A percentile compares a stretch with the other conserved stretches of the same genome.
Conservation (phyloP, 2,797 vertebrate genomes). For the Thripadectes ignobilis region DNA sequence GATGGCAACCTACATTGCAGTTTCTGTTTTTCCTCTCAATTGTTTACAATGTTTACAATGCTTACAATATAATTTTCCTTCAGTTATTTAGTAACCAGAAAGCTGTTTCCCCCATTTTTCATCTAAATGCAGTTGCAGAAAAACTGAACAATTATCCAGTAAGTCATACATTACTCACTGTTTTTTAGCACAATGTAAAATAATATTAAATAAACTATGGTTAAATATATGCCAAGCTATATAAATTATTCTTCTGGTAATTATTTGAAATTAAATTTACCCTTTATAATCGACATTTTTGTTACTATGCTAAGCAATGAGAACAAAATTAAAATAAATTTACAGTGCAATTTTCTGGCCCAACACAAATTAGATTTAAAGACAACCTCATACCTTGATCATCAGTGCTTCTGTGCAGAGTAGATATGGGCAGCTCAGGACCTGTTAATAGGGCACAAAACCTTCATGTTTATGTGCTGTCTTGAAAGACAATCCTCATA, state of each 20-base stretch:
- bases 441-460: slow-evolving; percentile 77
- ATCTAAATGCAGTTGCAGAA: not conserved
- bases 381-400: slow-evolving; percentile 70
- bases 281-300: not conserved
- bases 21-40: not conserved
- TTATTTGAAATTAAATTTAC: slow-evolving; percentile 2
- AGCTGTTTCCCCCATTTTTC: not conserved
- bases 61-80: not conserved
- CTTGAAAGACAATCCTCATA: not conserved
- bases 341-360: not conserved
- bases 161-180: not conserved
- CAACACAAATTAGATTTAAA: not conserved
- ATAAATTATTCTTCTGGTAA: not conserved
- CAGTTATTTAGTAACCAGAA: not conserved
- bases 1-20: not conserved
- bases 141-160: not conserved
- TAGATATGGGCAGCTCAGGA: slow-evolving; percentile 87
- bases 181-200: slow-evolving; percentile 3
- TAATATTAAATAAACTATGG: not conserved
- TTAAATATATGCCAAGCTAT: not conserved
- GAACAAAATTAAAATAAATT: not conserved
- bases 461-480: not conserved
- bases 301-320: not conserved
- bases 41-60: not conserved
- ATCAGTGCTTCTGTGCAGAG: slow-evolving; percentile 70